Evolutionary conservation across 2,888 invertebrate species (phyloP).

Genomic region (Tuberolachnus salignus): DNA sequence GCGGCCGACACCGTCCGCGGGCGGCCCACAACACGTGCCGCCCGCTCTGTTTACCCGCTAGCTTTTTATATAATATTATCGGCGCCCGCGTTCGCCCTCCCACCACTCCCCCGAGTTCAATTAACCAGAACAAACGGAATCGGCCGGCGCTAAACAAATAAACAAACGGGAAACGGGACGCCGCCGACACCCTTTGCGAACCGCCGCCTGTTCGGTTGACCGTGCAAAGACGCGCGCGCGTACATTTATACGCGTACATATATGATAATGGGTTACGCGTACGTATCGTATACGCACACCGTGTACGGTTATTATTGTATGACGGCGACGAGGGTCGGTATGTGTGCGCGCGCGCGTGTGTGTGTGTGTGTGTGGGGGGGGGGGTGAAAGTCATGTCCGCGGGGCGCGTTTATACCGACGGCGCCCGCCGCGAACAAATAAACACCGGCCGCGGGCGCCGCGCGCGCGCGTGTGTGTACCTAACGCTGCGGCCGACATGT

Average conservation of each 20-base stretch:
- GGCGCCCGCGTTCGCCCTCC: neutral
- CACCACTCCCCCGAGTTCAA: neutral
- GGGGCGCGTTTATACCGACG: neutral
- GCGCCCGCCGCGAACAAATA: neutral
- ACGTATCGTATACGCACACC: neutral
- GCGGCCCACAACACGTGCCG: constrained; percentile 36
- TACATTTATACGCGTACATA: neutral
- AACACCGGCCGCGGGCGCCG: neutral
- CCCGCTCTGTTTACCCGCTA: neutral
- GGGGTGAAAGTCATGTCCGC: neutral
- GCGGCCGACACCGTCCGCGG: neutral
- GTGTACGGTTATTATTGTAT: neutral
- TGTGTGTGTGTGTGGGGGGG: neutral
- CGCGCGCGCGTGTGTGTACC: too few species aligned
- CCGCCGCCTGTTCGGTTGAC: neutral
- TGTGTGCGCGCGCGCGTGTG: too few species aligned
- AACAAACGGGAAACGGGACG: constrained; percentile 40
- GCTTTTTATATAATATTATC: neutral
- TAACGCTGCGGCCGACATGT: too few species aligned
- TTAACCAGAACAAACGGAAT: constrained; percentile 49
- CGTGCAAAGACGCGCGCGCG: neutral
- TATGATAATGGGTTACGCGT: neutral
- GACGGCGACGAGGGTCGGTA: neutral
- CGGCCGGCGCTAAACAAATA: constrained; percentile 35
- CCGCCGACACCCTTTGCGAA: neutral